phyloP scores from a whole-genome alignment of 2,888 invertebrate genomes.

The Sabellastarte sp. region DNA sequence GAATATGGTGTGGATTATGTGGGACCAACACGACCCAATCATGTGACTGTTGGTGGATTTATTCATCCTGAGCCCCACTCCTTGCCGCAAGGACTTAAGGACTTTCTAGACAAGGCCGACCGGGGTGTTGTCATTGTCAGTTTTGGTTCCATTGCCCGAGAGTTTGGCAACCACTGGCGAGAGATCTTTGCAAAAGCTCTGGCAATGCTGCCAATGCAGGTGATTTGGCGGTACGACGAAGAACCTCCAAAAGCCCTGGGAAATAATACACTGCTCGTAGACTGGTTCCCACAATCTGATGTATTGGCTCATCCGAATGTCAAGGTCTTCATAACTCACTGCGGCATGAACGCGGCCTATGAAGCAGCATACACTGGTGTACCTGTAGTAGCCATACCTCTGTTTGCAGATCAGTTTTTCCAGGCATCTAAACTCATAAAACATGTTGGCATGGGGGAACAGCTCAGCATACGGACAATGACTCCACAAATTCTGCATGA shows the following conservation, averaged over 20 bases:
- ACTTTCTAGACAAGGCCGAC: conserved; percentile 1
- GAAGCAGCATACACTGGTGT: conserved; percentile 15
- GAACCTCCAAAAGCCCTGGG: conserved; percentile 4
- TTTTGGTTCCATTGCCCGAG: conserved; percentile 14
- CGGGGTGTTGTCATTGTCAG: conserved; percentile 15
- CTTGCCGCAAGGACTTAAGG: not conserved
- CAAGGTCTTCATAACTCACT: conserved; percentile 20
- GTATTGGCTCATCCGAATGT: conserved; percentile 9
- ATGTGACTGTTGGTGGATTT: conserved; percentile 15
- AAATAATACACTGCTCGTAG: conserved; percentile 10
- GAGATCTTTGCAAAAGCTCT: conserved; percentile 18
- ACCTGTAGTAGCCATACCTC: conserved; percentile 23
- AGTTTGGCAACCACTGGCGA: conserved; percentile 11
- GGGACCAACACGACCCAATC: conserved; percentile 17
- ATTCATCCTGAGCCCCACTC: conserved; percentile 6
- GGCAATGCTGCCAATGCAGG: conserved; percentile 12
- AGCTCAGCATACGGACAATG: conserved; percentile 10
- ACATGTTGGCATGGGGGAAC: conserved; percentile 12
- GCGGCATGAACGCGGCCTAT: conserved; percentile 18
- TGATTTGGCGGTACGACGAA: conserved; percentile 20
- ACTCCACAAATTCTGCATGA: conserved; percentile 5
- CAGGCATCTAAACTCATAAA: conserved; percentile 17
- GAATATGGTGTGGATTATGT: conserved; percentile 21
- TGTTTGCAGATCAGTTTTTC: conserved; percentile 20
- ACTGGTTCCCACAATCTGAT: conserved; percentile 17